phyloP scores from a whole-genome alignment of 2,888 invertebrate genomes.

The Nineta flava region DNA sequence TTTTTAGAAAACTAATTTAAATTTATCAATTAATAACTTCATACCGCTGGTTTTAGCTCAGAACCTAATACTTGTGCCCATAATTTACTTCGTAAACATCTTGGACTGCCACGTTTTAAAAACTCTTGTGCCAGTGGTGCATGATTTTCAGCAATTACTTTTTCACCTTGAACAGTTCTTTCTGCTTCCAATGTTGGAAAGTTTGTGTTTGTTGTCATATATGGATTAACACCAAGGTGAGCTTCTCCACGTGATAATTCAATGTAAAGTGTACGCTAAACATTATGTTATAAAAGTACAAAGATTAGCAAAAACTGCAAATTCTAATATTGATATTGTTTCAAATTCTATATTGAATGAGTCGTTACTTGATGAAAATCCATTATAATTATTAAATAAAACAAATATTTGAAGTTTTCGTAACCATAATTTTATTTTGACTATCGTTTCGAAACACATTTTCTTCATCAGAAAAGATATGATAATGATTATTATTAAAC shows the following conservation, averaged over 20 bases:
- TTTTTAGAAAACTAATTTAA: background rate
- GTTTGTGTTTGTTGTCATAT: constrained; percentile 36
- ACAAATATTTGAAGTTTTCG: no score
- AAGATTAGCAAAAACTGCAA: no score
- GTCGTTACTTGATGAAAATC: no score
- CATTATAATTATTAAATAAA: no score
- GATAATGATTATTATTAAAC: no score
- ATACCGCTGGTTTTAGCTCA: constrained; percentile 49
- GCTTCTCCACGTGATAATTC: constrained; percentile 65
- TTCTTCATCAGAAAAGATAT: no score
- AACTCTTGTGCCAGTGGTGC: constrained; percentile 83
- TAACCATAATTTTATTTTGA: no score
- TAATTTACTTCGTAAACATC: constrained; percentile 57
- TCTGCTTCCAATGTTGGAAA: constrained; percentile 48
- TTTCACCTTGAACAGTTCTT: constrained; percentile 56
- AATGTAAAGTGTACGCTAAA: constrained; percentile 49
- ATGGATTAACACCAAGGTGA: constrained; percentile 54
- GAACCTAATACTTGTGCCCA: constrained; percentile 82
- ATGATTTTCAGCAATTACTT: constrained; percentile 61
- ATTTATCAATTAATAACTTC: background rate
- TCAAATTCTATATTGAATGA: no score
- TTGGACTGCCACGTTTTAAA: constrained; percentile 71
- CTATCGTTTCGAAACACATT: no score
- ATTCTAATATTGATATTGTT: no score
- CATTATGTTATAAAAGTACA: constrained; percentile 12